Base-by-base conservation (phyloP, 2,888 invertebrate species). In the Dascillus cervinus region DNA sequence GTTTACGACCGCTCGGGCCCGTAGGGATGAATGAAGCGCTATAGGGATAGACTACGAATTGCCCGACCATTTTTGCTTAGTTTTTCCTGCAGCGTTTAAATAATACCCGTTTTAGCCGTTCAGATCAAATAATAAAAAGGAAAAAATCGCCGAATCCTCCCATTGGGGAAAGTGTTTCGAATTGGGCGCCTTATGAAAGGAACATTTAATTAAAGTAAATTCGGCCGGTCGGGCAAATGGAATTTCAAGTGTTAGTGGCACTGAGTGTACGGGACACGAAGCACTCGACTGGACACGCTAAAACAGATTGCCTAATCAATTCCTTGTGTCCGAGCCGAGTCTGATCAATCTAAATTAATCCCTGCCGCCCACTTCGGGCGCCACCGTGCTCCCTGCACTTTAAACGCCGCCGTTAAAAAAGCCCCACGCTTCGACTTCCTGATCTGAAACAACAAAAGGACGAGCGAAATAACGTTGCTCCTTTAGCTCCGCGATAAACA, bases 281-380 rank as follows among this genome's bases (percentile, higher is more conserved):
- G 60, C 60, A 63, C 62, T 64, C 62, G 64, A 64, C 53, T 60
- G 66, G 64, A 65, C 65, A 64, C 63, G 61, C 58, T 62, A 62
- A 64, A 66, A 66, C 65, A 66, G 64, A 66, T 65, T 65, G 66
- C 64, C 65, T 66, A 66, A 66, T 66, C 66, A 66, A 66, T 66
- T 66, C 65, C 62, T 64, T 62, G 63, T 63, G 65, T 65, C 63
- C 63, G 56, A 55, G 53, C 60, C 60, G 62, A 56, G 58, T 64
- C 62, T 62, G 64, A 66, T 66, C 65, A 66, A 66, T 66, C 65
- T 64, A 65, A 66, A 66, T 66, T 65, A 66, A 66, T 65, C 64
- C 64, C 62, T 60, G 52, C 56, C 56, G 56, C 57, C 56, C 56
- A 44, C 42, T 46, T 41, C 44, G 47, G 41, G 44, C 48, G 47